phyloP scores from a whole-genome alignment of 2,797 vertebrate species.

The Melanotaenia maccullochi region DNA sequence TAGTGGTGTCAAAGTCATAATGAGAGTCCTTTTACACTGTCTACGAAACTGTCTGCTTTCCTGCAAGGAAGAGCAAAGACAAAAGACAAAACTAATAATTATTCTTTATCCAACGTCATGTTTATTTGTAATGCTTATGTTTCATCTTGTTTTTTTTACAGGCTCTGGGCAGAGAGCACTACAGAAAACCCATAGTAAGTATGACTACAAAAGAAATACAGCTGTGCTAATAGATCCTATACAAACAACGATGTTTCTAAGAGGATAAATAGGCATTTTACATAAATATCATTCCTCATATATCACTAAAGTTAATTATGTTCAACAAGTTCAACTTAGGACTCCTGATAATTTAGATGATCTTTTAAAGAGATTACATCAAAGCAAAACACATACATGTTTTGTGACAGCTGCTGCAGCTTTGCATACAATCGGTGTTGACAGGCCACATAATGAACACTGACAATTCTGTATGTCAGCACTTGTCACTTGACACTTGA shows the following conservation, averaged over 20 bases:
- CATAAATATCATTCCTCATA: background rate
- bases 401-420: background rate
- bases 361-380: background rate
- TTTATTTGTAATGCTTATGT: background rate
- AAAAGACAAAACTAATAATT: background rate
- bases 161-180: conserved; percentile 80
- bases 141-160: conserved; percentile 47
- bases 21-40: background rate
- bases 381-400: background rate
- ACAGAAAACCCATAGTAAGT: conserved; percentile 83
- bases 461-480: background rate
- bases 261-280: too few species aligned
- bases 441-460: conserved; percentile 7
- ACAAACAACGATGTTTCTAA: background rate
- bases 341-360: background rate
- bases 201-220: background rate
- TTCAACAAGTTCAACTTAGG: background rate
- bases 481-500: background rate
- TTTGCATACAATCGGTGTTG: background rate
- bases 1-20: background rate
- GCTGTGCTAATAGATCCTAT: background rate
- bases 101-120: background rate
- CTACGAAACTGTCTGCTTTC: background rate
- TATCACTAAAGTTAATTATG: background rate
- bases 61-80: background rate